Evolutionary conservation across 2,113 vertebrate species (phyloP), one percentile per base, ranked within the genome.

Genomic region (Caranx ignobilis): DNA sequence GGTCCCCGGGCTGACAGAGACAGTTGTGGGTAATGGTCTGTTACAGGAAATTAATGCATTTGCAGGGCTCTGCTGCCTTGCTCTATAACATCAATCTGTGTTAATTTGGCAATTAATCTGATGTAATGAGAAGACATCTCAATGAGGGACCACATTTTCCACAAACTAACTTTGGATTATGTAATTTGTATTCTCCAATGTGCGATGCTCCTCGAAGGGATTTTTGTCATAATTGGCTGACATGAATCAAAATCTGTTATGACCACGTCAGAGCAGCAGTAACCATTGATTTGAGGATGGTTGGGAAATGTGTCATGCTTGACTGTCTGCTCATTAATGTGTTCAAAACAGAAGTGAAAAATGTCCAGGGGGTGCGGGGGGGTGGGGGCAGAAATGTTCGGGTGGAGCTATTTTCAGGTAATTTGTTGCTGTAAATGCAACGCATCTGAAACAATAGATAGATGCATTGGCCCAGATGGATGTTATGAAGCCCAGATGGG

Each of bases 91-190:
- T 84, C 73, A 82, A 76, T 75, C 77, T 62, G 43, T 52, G 47
- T 76, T 91, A 81, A 91, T 92, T 91, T 89, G 41, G 37, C 55
- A 85, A 91, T 91, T 87, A 87, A 91, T 94, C 86, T 79, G 71
- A 91, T 84, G 92, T 71, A 66, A 86, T 60, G 74, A 88, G 83
- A 85, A 55, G 70, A 82, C 77, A 77, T 83, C 62, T 85, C 75
- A 86, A 90, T 87, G 72, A 83, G 82, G 72, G 77, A 70, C 26
- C 63, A 76, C 70, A 69, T 84, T 80, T 68, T 54, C 45, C 52
- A 18, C 65, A 65, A 71, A 77, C 77, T 65, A 61, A 45, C 32
- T 76, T 72, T 50, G 21, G 2, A 67, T 82, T 41, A 61, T 65
- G 56, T n/a, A 48, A 69, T 75, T 80, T 74, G 61, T 64, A n/a